Percentiles rank a stretch among this genome's conserved stretches.
These are phyloP conservation scores for Rhopalosiphum padi DNA, from an alignment of 1,140 invertebrate species.

Conservation along the genomic window DNA sequence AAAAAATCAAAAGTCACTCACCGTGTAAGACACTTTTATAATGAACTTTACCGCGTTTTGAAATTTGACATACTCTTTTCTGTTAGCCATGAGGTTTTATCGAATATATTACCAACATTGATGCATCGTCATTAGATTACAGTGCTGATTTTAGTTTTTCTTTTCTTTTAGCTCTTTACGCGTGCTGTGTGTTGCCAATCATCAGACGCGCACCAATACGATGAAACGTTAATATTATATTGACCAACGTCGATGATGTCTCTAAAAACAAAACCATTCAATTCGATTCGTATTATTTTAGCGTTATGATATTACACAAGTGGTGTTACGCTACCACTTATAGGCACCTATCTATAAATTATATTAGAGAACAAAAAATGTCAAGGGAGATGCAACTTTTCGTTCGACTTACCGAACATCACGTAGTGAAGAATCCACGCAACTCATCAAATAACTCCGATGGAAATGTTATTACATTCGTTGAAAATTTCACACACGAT, in stretches of 20 bases:
- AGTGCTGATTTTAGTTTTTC: background rate
- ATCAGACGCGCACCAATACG: background rate
- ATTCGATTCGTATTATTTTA: background rate
- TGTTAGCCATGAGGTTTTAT: background rate
- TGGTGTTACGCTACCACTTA: background rate
- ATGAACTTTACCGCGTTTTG: background rate
- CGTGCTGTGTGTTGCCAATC: background rate
- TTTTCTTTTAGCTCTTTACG: background rate
- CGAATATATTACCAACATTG: background rate
- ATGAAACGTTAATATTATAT: background rate
- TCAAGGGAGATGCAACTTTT: background rate
- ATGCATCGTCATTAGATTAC: background rate
- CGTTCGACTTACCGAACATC: background rate
- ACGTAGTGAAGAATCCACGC: background rate
- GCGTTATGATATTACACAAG: background rate
- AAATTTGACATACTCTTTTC: background rate
- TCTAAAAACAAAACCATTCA: background rate
- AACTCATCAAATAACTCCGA: background rate
- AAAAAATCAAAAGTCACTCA: background rate
- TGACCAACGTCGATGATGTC: background rate
- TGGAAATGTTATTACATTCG: background rate
- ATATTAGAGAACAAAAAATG: background rate
- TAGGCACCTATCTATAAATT: background rate
- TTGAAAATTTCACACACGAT: background rate
- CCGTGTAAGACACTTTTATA: background rate